phyloP scores from a whole-genome alignment of 1,140 invertebrate genomes.

The Drosophila takahashii region DNA sequence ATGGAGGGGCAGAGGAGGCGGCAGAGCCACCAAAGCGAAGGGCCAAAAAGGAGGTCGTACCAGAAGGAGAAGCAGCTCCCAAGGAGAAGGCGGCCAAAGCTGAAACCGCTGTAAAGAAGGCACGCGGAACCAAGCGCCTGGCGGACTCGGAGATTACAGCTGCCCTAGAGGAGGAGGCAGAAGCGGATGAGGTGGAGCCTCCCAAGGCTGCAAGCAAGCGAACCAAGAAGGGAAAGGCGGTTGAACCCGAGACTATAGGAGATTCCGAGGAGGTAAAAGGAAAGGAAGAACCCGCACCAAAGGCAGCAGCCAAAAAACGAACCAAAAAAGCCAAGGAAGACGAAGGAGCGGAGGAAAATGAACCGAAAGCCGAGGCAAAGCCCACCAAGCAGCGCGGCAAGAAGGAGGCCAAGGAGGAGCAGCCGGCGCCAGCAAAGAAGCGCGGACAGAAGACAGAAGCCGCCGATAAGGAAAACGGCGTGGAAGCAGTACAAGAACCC shows the following conservation, averaged over 20 bases:
- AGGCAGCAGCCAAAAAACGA: conserved; percentile 11
- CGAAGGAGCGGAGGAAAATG: conserved; percentile 4
- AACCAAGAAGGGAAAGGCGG: conserved; percentile 16
- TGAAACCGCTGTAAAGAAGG: conserved; percentile 23
- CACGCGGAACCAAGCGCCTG: conserved; percentile 30
- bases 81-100: conserved; percentile 27
- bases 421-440: conserved; percentile 28
- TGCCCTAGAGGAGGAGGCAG: conserved; percentile 33
- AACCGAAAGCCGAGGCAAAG: conserved; percentile 8
- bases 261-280: conserved; percentile 3
- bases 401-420: conserved; percentile 15
- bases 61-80: not conserved
- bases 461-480: conserved; percentile 13
- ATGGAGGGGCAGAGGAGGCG: not conserved
- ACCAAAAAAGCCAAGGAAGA: conserved; percentile 19
- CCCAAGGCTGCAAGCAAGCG: conserved; percentile 15
- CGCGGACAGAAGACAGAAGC: conserved; percentile 16
- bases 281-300: not conserved
- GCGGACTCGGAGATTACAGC: conserved; percentile 41
- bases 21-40: conserved; percentile 26
- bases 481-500: not conserved
- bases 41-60: conserved; percentile 26
- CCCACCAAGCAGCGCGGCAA: conserved; percentile 11
- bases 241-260: not conserved
- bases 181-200: conserved; percentile 3